Base-by-base conservation (phyloP, 2,888 invertebrate species). In the Oxyteleia sp. region DNA sequence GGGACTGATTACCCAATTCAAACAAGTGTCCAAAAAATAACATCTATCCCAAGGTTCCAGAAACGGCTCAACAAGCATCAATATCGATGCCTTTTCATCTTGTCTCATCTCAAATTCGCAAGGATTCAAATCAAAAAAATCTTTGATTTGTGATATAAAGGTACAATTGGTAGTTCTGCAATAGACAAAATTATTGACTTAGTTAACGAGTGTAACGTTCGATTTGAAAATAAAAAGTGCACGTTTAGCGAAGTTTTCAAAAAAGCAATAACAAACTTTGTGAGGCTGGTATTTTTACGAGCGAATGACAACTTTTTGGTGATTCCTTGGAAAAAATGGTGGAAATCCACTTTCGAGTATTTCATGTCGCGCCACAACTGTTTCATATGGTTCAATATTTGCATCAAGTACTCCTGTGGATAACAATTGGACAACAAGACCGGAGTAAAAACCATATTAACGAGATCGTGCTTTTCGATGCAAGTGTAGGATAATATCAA, bases 21-120 rank as follows among this genome's bases (percentile, higher is more conserved):
- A 35, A 83, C 75, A 87, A 15, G 87, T 64, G 1, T 85, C 15
- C 0, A 81, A 41, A 29, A 90, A 88, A 26, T 89, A 68, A 20
- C 86, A 64, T 55, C 86, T 89, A 45, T 92, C 90, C 8, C 91
- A 76, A 2, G 92, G 92, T 47, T 89, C 87, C 0, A 90, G 57
- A 7, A 85, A 68, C 0, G 45, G 55, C 26, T 88, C 86, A 2
- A 90, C 57, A 3, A 51, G 20, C 29, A n/a, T 51, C 4, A 75
- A 18, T 18, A 82, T 71, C 0, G 49, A 10, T 8, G 23, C 15
- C 16, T 80, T 80, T 20, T 72, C 20, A 11, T 64, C 51, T 11
- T 41, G 18, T n/a, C n/a, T n/a, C n/a, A n/a, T n/a, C 18, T 64
- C 59, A n/a, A 64, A 23, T 2, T 49, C 32, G 59, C 49, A 29